Evolutionary conservation across 2,888 invertebrate species (phyloP).

Genomic region (Lymantria monacha): DNA sequence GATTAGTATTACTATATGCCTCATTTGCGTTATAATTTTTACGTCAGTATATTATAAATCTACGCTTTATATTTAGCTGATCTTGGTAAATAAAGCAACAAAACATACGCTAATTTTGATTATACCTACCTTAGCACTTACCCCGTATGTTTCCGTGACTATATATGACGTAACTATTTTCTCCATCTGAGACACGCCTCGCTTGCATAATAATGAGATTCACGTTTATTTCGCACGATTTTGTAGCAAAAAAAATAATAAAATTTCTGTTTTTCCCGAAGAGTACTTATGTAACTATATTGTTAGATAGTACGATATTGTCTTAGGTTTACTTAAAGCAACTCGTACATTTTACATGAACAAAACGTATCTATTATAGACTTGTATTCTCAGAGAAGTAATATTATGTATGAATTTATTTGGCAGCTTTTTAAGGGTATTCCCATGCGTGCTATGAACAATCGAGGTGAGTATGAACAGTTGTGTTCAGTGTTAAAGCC

Average conservation of each 20-base stretch:
- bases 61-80: too few relatives aligned
- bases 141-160: constrained; percentile 42
- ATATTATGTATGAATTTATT: neutral
- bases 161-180: constrained; percentile 52
- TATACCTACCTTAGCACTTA: constrained; percentile 6
- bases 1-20: constrained; percentile 26
- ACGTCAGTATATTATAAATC: too few relatives aligned
- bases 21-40: too few relatives aligned
- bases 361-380: neutral
- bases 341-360: constrained; percentile 2
- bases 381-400: neutral
- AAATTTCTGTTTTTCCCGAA: constrained; percentile 20
- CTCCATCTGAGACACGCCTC: constrained; percentile 41
- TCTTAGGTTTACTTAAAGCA: constrained; percentile 9
- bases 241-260: constrained; percentile 35
- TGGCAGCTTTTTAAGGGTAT: neutral
- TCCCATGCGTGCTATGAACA: neutral
- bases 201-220: constrained; percentile 50
- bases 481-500: neutral
- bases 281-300: constrained; percentile 33
- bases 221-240: constrained; percentile 50
- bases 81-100: too few relatives aligned
- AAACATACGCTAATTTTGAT: neutral
- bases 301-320: constrained; percentile 14
- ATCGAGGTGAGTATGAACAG: neutral